phyloP scores from a whole-genome alignment of 92 coral and sea anemone species.

The Epizoanthus ramosus region DNA sequence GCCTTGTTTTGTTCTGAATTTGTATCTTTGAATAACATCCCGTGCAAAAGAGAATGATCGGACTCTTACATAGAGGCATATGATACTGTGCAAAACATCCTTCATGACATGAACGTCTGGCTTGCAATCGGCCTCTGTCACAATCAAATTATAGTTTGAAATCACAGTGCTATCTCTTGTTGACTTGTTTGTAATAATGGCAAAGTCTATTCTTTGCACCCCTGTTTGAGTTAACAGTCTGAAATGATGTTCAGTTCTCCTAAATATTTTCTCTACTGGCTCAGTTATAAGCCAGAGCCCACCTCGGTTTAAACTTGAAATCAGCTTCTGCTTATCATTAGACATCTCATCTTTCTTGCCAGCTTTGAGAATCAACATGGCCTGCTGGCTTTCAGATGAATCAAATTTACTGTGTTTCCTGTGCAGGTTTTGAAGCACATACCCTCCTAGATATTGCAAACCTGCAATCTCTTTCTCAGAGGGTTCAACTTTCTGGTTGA shows the following conservation, averaged over 20 bases:
- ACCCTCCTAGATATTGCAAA: slow-evolving; percentile 64
- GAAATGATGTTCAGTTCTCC: background rate
- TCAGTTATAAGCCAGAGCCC: background rate
- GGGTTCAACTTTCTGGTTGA: slow-evolving; percentile 22
- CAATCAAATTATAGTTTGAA: no score
- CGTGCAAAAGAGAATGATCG: no score
- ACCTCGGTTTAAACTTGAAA: slow-evolving; percentile 26
- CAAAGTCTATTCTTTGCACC: slow-evolving; percentile 10
- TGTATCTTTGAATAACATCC: no score
- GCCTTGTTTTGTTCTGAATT: no score
- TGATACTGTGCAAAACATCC: no score
- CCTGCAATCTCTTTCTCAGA: slow-evolving; percentile 62
- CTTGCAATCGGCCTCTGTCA: no score
- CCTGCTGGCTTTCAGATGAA: slow-evolving; percentile 51
- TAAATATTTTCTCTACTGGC: background rate
- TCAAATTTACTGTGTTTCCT: slow-evolving; percentile 46
- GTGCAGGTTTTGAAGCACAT: slow-evolving; percentile 64
- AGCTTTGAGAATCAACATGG: slow-evolving; percentile 64
- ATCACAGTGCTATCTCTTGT: no score
- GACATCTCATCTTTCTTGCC: slow-evolving; percentile 45
- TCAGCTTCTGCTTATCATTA: slow-evolving; percentile 30
- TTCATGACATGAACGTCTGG: no score
- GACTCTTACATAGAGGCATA: no score
- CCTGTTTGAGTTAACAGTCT: background rate
- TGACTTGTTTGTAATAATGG: no score